phyloP scores from a whole-genome alignment of 2,797 vertebrate species.

The Chaetophractus vellerosus region DNA sequence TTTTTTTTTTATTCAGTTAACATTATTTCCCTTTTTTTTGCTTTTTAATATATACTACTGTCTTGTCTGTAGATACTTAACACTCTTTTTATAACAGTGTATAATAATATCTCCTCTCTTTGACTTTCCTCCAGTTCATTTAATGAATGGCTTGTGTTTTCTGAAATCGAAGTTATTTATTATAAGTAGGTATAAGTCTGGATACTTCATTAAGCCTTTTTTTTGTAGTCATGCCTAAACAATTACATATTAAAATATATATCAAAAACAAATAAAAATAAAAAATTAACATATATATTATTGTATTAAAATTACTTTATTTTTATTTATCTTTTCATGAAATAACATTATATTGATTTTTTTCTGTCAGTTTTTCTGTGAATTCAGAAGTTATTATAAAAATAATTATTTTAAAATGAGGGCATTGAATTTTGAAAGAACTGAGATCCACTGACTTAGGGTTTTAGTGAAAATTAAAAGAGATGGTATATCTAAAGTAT shows the following conservation, averaged over 20 bases:
- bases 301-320: not conserved
- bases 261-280: no score
- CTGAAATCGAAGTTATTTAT: not conserved
- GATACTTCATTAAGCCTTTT: not conserved
- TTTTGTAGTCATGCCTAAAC: not conserved
- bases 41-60: not conserved
- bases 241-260: not conserved
- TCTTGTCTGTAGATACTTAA: not conserved
- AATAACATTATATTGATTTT: not conserved
- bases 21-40: not conserved
- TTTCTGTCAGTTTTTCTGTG: not conserved
- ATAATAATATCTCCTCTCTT: not conserved
- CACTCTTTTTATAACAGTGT: not conserved
- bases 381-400: conserved; percentile 12
- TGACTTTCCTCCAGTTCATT: not conserved
- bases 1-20: not conserved
- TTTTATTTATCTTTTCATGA: not conserved
- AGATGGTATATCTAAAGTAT: not conserved
- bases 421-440: not conserved
- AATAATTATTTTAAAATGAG: not conserved
- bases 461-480: conserved; percentile 24
- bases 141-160: not conserved
- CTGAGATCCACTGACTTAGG: not conserved
- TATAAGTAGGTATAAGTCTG: not conserved
- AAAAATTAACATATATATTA: not conserved